Evolutionary conservation across 2,888 invertebrate genomes (phyloP), one percentile per base, ranked within the genome.

Genomic region (Aspidapion aeneum): DNA sequence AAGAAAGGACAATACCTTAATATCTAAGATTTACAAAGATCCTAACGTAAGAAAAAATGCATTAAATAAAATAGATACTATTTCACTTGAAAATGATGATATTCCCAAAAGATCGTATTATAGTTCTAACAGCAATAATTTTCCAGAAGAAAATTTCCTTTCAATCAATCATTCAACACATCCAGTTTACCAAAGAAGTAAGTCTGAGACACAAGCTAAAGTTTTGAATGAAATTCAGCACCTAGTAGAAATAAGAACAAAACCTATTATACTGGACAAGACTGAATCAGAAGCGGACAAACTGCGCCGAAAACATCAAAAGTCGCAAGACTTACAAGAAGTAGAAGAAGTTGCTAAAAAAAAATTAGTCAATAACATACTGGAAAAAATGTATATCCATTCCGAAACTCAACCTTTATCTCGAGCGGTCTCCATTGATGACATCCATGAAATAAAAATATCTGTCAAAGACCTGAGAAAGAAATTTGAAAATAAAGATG

Each of bases 401-500:
- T 12, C 49, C 56, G 55, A 57, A 61, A 35, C 16, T 60, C 56
- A 57, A 20, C 18, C 18, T n/a, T 58, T 60, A 48, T 17, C 22
- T 52, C 54, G 58, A 35, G 52, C 56, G 17, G 55, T 56, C 2
- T 58, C 66, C 21, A 19, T 57, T 18, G 66, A 63, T 7, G 61
- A 64, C 16, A 58, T 62, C 3, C 66, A 69, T 54, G 62, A 67
- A 51, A 66, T 70, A 57, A 64, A 57, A 22, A 67, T 73, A 9
- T 75, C 74, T n/a, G 77, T 77, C 7, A 71, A 72, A 56, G 73
- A 76, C 67, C 71, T 77, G 65, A 72, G 66, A 66, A 75, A 72
- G 60, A 72, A 68, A 63, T 77, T 77, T 63, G 76, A 76, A 66
- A 71, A 63, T 54, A 70, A 70, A 57, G 68, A 73, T 61, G 77